Conservation (phyloP, 2,113 vertebrate genomes). For the Erythrolamprus reginae region DNA sequence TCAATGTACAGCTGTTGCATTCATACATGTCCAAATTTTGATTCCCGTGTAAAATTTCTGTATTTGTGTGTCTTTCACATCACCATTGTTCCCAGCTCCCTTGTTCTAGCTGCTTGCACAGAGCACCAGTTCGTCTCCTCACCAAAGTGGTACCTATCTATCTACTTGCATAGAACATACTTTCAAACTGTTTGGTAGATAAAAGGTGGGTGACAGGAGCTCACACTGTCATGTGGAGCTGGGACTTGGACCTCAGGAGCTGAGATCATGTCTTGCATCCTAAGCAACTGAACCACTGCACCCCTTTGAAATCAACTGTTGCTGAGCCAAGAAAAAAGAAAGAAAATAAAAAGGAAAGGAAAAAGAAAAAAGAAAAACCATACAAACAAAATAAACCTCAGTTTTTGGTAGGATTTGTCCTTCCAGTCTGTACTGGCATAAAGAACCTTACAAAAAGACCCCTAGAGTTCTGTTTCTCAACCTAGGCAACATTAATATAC, state of each 20-base stretch:
- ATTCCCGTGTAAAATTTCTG: not conserved
- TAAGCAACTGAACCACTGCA: not conserved
- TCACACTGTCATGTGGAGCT: not conserved
- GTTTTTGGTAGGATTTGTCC: not conserved
- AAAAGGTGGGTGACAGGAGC: not conserved
- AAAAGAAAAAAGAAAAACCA: not conserved
- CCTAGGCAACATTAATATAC: not conserved
- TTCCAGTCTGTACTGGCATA: not conserved
- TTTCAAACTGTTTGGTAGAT: not conserved
- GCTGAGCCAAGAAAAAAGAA: not conserved
- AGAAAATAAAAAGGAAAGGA: not conserved
- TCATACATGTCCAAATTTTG: not conserved
- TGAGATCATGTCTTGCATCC: not conserved
- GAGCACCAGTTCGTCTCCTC: not conserved
- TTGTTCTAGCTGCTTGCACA: not conserved
- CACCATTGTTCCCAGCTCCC: not conserved
- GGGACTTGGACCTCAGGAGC: not conserved
- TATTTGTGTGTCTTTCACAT: not conserved
- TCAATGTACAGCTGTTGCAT: not conserved
- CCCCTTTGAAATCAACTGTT: not conserved
- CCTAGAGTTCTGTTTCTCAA: not conserved
- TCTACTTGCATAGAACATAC: not conserved
- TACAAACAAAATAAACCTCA: not conserved
- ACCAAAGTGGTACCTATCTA: not conserved
- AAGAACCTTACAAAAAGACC: not conserved